Evolutionary conservation across 2,113 vertebrate species (phyloP).

Genomic region (Laticauda colubrina): DNA sequence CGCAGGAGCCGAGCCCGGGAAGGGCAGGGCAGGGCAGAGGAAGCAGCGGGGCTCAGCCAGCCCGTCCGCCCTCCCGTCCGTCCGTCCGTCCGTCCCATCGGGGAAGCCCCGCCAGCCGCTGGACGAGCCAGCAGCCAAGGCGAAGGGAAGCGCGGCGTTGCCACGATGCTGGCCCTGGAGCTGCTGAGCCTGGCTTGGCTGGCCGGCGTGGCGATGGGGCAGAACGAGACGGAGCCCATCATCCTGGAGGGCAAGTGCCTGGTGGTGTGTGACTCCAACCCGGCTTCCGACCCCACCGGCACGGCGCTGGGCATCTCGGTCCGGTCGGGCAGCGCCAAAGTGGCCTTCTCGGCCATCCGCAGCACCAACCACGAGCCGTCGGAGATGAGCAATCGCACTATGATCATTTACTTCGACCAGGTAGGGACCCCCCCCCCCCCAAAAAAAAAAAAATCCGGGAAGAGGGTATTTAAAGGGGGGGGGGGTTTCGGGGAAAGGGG

Average conservation of each 20-base stretch:
- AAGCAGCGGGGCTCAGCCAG: background rate
- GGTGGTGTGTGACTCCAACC: conserved; percentile 96
- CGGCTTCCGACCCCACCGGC: conserved; percentile 89
- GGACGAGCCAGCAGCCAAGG: background rate
- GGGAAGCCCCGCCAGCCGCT: background rate
- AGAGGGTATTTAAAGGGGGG: background rate
- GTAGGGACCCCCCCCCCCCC: conserved; percentile 53
- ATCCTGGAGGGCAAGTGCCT: conserved; percentile 94
- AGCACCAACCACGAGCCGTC: conserved; percentile 98
- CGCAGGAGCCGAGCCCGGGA: background rate
- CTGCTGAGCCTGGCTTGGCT: conserved; percentile 80
- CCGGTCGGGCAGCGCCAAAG: conserved; percentile 92
- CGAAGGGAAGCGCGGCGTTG: background rate
- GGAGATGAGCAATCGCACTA: conserved; percentile 97
- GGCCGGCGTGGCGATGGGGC: conserved; percentile 75
- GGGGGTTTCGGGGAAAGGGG: background rate
- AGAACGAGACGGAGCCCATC: conserved; percentile 96
- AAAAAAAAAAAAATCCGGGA: too few species aligned
- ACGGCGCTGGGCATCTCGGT: conserved; percentile 94
- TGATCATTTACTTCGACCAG: conserved; percentile 97
- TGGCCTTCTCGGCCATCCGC: conserved; percentile 92
- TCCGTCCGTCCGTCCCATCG: background rate
- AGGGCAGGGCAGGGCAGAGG: background rate
- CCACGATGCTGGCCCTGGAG: conserved; percentile 64
- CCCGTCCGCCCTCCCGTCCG: too few species aligned